Conservation (phyloP, 2,113 vertebrate genomes). For the Accipiter cooperii region DNA sequence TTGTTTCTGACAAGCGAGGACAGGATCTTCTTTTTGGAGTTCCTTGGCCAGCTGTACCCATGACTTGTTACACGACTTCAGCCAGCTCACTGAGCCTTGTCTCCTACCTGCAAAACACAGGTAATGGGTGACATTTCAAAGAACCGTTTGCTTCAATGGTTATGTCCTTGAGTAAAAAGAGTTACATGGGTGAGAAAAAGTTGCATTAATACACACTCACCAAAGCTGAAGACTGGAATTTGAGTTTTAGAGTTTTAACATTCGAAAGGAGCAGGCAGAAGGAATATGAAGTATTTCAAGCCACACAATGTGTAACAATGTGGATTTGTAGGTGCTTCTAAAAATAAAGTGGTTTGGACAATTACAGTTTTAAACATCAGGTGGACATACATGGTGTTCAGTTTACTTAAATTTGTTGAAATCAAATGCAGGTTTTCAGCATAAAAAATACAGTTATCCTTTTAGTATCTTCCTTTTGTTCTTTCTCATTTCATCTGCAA, state of each 20-base stretch:
- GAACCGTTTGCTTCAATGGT: accelerated
- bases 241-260: not conserved
- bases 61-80: not conserved
- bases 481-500: not conserved
- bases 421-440: not conserved
- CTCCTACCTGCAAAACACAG: not conserved
- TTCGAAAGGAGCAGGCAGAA: not conserved
- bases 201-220: not conserved
- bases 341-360: not conserved
- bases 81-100: not conserved
- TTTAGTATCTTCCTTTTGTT: not conserved
- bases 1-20: not conserved
- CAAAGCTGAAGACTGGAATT: not conserved
- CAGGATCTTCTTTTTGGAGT: not conserved
- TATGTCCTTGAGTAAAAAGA: not conserved
- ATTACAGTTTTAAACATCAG: not conserved
- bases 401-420: not conserved
- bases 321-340: not conserved
- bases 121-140: not conserved
- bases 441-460: not conserved
- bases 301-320: not conserved
- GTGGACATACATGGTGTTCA: not conserved
- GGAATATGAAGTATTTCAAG: not conserved
- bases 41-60: not conserved
- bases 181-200: not conserved